Base-by-base conservation (phyloP, 1,140 invertebrate genomes). In the Doryteuthis pealeii region DNA sequence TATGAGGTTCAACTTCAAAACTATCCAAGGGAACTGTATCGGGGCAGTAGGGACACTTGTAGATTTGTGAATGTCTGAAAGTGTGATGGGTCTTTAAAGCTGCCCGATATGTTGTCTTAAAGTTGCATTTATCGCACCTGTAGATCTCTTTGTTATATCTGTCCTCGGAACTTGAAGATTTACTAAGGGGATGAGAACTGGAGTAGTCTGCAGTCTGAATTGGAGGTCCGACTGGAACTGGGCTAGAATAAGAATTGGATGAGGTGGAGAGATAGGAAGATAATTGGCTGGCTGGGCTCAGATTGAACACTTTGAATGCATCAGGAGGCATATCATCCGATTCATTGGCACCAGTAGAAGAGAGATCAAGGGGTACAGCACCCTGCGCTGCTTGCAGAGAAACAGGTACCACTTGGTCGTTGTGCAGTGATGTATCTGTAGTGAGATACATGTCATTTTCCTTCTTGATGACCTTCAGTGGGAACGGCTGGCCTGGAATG, bases 1-100 rank as follows among this genome's bases (percentile, higher is more conserved):
- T 68, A 26, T 68, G 66, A 32, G 66, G 66, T 22, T 68, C 66
- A 68, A 68, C 66, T 68, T 68, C 66, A 68, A 68, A 68, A 31
- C 66, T 68, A 68, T 68, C 66, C 66, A 68, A 32, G 5, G 66
- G 66, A 31, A 68, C 28, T 14, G 18, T 33, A 22, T 68, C 66
- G 0, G 66, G n/a, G 66, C 66, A 68, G 22, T 68, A 68, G 10
- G 66, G 66, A 33, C 66, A 68, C 31, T 33, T 68, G 66, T 68
- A 68, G 66, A 68, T 68, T 32, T 68, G 66, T 2, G 66, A 68
- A 68, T 68, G 66, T 68, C 32, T 68, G 66, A 68, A 68, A 32
- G 26, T 68, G 10, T 68, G 30, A 22, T 68, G 66, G 66, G 66
- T 68, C 10, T 68, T 68, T 32, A 68, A 8, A 22, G 66, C 66